A percentile compares a stretch with the other conserved stretches of the same genome.
phyloP scores from a whole-genome alignment of 2,888 invertebrate species.

The Tethea ocularis region DNA sequence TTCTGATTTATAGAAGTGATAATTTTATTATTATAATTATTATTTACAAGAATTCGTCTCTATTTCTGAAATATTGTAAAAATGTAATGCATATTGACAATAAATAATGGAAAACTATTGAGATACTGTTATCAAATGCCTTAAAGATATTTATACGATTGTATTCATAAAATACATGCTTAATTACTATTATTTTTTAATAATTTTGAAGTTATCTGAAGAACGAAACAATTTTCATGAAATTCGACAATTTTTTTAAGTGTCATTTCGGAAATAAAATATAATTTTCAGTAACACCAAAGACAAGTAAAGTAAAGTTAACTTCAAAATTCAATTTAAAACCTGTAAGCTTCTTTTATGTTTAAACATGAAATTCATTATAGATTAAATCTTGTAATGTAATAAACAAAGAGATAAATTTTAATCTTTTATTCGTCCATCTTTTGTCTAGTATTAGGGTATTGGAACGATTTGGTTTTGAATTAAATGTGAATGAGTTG shows the following conservation, averaged over 20 bases:
- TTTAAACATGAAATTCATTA: constrained; percentile 28
- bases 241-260: not conserved
- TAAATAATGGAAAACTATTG: not conserved
- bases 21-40: constrained; percentile 25
- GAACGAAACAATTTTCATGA: constrained; percentile 17
- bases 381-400: constrained; percentile 29
- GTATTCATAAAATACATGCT: not conserved
- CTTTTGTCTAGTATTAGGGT: not conserved
- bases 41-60: constrained; percentile 33
- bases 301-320: constrained; percentile 26
- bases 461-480: no score
- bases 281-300: constrained; percentile 38
- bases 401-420: constrained; percentile 37
- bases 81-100: not conserved
- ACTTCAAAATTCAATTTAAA: constrained; percentile 20
- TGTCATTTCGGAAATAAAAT: constrained; percentile 8
- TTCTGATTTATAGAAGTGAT: constrained; percentile 25
- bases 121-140: constrained; percentile 1
- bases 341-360: constrained; percentile 16
- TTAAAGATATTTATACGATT: not conserved
- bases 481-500: no score
- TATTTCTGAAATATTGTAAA: constrained; percentile 13
- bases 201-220: constrained; percentile 11
- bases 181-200: not conserved
- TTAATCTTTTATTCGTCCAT: constrained; percentile 15